Percentiles rank a stretch among this genome's conserved stretches.
phyloP scores from a whole-genome alignment of 1,140 invertebrate species.

The Platyura marginata region DNA sequence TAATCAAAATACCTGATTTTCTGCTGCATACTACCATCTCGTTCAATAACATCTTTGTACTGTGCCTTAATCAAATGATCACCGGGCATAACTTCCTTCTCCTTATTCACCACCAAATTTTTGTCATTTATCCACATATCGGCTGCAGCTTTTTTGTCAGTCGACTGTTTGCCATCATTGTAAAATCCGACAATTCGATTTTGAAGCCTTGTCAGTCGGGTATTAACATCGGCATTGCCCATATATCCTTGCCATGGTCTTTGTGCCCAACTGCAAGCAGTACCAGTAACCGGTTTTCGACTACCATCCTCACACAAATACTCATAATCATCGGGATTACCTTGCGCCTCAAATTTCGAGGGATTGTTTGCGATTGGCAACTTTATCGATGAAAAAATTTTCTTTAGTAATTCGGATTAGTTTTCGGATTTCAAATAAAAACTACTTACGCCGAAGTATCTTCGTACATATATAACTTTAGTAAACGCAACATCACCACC shows the following conservation, averaged over 20 bases:
- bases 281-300: slow-evolving; percentile 39
- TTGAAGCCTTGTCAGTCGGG: slow-evolving; percentile 19
- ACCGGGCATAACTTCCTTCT: slow-evolving; percentile 36
- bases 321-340: slow-evolving; percentile 39
- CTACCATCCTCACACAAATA: slow-evolving; percentile 71
- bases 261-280: slow-evolving; percentile 60
- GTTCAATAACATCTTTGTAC: slow-evolving; percentile 60
- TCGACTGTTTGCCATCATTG: slow-evolving; percentile 14
- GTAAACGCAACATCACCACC: slow-evolving; percentile 70
- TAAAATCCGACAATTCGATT: slow-evolving; percentile 19
- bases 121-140: slow-evolving; percentile 33
- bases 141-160: slow-evolving; percentile 16
- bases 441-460: slow-evolving; percentile 46
- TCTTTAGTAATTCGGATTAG: not conserved
- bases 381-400: not conserved
- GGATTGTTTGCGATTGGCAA: not conserved
- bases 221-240: slow-evolving; percentile 34
- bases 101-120: slow-evolving; percentile 35
- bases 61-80: slow-evolving; percentile 48
- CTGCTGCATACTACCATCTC: slow-evolving; percentile 23
- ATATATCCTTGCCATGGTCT: slow-evolving; percentile 61
- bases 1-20: slow-evolving; percentile 7
- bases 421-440: not conserved
- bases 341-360: slow-evolving; percentile 6
- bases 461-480: slow-evolving; percentile 56